phyloP scores from a whole-genome alignment of 92 coral and sea anemone species.

The Porites evermanni region DNA sequence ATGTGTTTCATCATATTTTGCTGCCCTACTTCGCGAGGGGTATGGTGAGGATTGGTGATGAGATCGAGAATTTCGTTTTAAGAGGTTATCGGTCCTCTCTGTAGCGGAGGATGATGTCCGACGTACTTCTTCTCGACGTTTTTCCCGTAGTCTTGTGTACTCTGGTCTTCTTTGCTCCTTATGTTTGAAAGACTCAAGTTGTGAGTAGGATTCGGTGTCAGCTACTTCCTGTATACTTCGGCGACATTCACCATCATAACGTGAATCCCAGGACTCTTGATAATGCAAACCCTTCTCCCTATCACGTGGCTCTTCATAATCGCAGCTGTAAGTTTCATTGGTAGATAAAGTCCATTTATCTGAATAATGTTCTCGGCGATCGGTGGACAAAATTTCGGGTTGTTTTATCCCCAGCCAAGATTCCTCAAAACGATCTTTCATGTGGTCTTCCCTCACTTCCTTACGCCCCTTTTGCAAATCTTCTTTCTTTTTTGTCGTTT shows the following conservation, averaged over 20 bases:
- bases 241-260: not conserved
- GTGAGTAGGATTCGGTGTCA: not conserved
- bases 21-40: not conserved
- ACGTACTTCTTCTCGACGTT: not conserved
- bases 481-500: not conserved
- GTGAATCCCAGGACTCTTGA: not conserved
- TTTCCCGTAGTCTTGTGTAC: not conserved
- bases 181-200: not conserved
- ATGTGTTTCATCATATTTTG: not conserved
- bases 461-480: not conserved
- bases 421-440: conserved; percentile 11
- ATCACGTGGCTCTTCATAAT: not conserved
- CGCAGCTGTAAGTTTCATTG: not conserved
- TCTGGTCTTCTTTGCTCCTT: not conserved
- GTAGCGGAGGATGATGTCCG: not conserved
- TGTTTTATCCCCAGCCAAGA: conserved; percentile 31
- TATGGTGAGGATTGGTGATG: not conserved
- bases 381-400: not conserved
- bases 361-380: not conserved
- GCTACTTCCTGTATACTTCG: not conserved
- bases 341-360: not conserved
- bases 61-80: not conserved
- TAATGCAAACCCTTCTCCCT: not conserved
- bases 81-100: not conserved
- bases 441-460: not conserved